A percentile compares a stretch with the other conserved stretches of the same genome.
Evolutionary conservation across 2,797 vertebrate genomes (phyloP).

Genomic region (Sebastes vulpes): DNA sequence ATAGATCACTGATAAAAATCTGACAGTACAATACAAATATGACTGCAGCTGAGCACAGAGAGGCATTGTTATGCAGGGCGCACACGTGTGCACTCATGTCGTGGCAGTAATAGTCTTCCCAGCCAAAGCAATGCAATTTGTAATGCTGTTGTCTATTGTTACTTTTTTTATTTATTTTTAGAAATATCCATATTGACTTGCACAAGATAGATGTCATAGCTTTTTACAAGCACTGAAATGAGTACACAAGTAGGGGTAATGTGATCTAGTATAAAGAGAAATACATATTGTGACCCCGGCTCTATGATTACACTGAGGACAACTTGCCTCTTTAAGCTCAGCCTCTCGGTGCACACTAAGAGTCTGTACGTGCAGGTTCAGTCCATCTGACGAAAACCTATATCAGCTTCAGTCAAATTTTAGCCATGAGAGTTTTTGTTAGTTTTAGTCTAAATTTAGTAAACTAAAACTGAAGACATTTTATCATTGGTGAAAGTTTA

Average conservation of each 20-base stretch:
- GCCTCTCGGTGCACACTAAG: background rate
- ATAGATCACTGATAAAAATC: constrained; percentile 52
- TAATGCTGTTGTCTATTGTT: background rate
- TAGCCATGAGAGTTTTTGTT: background rate
- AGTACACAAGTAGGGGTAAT: background rate
- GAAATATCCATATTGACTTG: background rate
- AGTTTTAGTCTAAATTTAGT: background rate
- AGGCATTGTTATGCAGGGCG: constrained; percentile 23
- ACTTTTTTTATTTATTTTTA: background rate
- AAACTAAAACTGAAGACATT: background rate
- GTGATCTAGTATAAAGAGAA: background rate
- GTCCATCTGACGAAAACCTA: background rate
- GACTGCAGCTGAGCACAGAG: constrained; percentile 3
- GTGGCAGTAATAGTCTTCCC: background rate
- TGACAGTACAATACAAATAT: constrained; percentile 46
- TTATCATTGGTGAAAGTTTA: background rate
- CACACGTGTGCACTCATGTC: background rate
- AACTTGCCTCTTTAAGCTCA: background rate
- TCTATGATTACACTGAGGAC: background rate
- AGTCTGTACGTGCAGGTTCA: background rate
- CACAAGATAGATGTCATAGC: background rate
- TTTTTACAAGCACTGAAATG: background rate
- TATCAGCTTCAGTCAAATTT: background rate
- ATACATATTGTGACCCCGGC: background rate
- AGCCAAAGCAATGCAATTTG: background rate